phyloP scores from a whole-genome alignment of 2,888 invertebrate species.

The Cacoxenus indagator region DNA sequence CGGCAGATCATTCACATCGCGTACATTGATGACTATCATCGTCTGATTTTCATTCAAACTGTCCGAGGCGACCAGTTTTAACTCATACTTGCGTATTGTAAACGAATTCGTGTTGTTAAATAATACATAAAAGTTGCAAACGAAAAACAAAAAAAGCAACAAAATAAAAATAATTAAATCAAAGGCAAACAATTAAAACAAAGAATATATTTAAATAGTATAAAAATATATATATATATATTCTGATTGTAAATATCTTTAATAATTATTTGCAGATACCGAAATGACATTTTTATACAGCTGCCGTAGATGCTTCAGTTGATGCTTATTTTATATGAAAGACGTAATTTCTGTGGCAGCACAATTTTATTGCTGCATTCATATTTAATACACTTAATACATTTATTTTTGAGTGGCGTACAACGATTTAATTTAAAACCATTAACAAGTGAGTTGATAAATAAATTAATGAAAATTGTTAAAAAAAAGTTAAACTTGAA shows the following conservation, averaged over 20 bases:
- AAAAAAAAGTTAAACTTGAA: too few relatives aligned
- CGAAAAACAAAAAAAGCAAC: slow-evolving; percentile 22
- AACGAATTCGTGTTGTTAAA: slow-evolving; percentile 4
- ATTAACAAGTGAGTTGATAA: too few relatives aligned
- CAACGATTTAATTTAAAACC: too few relatives aligned
- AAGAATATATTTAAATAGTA: too few relatives aligned
- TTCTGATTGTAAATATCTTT: background rate
- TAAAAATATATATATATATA: background rate
- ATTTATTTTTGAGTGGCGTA: too few relatives aligned
- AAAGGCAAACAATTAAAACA: slow-evolving; percentile 21
- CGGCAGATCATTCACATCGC: slow-evolving; percentile 91
- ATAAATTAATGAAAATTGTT: too few relatives aligned
- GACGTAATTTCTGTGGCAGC: background rate
- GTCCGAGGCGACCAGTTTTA: slow-evolving; percentile 90
- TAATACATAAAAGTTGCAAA: slow-evolving; percentile 7
- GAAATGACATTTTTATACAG: background rate
- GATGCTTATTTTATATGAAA: background rate
- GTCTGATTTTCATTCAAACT: slow-evolving; percentile 91
- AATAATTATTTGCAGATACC: background rate
- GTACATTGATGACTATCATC: slow-evolving; percentile 83
- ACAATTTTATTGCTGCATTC: too few relatives aligned
- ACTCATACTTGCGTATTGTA: slow-evolving; percentile 83
- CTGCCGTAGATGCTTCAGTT: background rate
- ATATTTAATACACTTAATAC: too few relatives aligned
- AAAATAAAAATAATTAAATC: slow-evolving; percentile 25